These are phyloP conservation scores for Diadophis punctatus DNA, from an alignment of 2,113 vertebrate genomes.

Conservation along the genomic window DNA sequence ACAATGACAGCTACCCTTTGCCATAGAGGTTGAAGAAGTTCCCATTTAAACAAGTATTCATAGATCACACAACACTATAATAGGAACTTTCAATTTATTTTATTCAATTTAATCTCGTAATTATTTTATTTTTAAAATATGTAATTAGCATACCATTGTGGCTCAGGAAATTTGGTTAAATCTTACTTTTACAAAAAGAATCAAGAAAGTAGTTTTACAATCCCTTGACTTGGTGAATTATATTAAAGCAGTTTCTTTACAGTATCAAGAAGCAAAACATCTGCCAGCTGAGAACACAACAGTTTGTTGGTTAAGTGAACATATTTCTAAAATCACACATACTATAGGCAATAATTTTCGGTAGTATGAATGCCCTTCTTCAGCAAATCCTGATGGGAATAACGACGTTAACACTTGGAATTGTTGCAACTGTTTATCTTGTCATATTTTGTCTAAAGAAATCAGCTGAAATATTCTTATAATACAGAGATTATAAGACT, in stretches of 20 bases:
- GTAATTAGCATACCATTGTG: neutral
- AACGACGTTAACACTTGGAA: no score
- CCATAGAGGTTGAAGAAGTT: neutral
- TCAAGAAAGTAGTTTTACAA: neutral
- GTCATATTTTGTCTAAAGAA: neutral
- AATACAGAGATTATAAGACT: neutral
- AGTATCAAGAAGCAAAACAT: neutral
- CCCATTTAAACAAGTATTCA: neutral
- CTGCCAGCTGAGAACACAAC: neutral
- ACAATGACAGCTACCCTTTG: neutral
- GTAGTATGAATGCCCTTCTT: neutral
- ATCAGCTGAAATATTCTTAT: neutral
- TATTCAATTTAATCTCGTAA: neutral
- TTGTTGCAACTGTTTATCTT: neutral
- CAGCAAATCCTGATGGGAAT: neutral
- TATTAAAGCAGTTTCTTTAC: neutral
- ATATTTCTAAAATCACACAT: neutral
- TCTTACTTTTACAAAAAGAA: conserved; percentile 13
- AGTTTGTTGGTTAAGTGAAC: neutral
- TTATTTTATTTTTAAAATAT: conserved; percentile 7
- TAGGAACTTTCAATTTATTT: neutral
- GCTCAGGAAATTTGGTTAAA: conserved; percentile 3
- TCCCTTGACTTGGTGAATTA: neutral
- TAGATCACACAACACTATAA: neutral
- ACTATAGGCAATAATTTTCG: neutral